Conservation (phyloP, 2,113 vertebrate genomes). For the Acanthochromis polyacanthus region DNA sequence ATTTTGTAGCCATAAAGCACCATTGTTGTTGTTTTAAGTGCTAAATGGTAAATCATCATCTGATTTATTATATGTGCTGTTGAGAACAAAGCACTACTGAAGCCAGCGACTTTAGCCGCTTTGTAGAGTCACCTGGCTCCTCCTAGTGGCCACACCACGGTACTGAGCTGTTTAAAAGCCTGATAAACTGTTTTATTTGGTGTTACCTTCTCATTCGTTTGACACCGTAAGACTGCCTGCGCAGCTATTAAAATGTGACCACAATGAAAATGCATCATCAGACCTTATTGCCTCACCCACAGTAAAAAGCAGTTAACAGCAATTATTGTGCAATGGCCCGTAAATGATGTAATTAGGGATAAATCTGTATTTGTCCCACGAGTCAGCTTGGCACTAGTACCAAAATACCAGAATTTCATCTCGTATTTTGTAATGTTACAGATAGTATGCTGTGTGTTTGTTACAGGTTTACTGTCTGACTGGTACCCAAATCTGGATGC, state of each 20-base stretch:
- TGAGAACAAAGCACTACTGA: slow-evolving; percentile 81
- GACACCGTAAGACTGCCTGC: slow-evolving; percentile 10
- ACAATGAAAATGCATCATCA: slow-evolving; percentile 39
- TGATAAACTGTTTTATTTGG: slow-evolving; percentile 29
- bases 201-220: slow-evolving; percentile 48
- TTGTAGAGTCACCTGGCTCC: slow-evolving; percentile 71
- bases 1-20: slow-evolving; percentile 48
- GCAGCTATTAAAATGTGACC: slow-evolving; percentile 38
- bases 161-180: slow-evolving; percentile 20
- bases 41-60: slow-evolving; percentile 64
- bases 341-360: slow-evolving; percentile 29
- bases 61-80: slow-evolving; percentile 70
- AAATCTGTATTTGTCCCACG: slow-evolving; percentile 31
- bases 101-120: slow-evolving; percentile 21
- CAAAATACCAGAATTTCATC: slow-evolving; percentile 26
- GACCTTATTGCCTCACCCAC: neutral
- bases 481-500: slow-evolving; percentile 94
- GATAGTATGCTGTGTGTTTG: slow-evolving; percentile 57
- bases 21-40: slow-evolving; percentile 43
- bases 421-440: slow-evolving; percentile 44
- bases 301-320: slow-evolving; percentile 9
- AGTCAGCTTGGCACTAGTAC: slow-evolving; percentile 22
- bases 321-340: slow-evolving; percentile 26
- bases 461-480: slow-evolving; percentile 86
- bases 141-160: slow-evolving; percentile 69